Conservation (phyloP, 1,140 invertebrate genomes). For the Aradophagus sp. region DNA sequence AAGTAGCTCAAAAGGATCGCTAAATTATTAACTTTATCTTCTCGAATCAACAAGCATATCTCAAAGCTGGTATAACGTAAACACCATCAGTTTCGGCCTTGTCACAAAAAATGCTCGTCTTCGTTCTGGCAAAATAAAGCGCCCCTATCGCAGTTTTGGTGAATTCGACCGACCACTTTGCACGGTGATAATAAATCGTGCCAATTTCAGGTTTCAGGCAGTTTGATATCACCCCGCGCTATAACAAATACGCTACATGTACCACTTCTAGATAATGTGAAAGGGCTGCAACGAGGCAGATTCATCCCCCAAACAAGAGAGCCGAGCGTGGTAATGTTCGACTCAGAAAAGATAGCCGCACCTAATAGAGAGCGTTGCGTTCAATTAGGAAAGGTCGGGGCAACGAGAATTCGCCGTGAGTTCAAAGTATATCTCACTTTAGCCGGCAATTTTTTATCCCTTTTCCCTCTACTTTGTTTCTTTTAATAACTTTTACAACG, state of each 20-base stretch:
- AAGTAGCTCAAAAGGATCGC: too few relatives aligned
- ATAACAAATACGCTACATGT: constrained; percentile 69
- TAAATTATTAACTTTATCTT: constrained; percentile 38
- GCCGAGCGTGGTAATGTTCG: constrained; percentile 38
- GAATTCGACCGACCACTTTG: constrained; percentile 54
- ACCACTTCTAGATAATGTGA: constrained; percentile 59
- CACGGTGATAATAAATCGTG: constrained; percentile 64
- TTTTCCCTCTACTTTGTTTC: too few relatives aligned
- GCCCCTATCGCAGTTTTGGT: constrained; percentile 43
- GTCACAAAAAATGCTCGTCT: constrained; percentile 35
- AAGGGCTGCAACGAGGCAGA: constrained; percentile 33
- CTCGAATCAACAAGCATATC: constrained; percentile 44
- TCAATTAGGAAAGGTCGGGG: constrained; percentile 61
- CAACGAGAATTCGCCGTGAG: too few relatives aligned
- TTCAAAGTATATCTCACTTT: too few relatives aligned
- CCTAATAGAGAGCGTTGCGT: constrained; percentile 65
- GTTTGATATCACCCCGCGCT: constrained; percentile 50
- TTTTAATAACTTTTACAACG: too few relatives aligned
- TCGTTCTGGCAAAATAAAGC: constrained; percentile 37
- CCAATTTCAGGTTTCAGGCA: constrained; percentile 62
- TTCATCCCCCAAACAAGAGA: constrained; percentile 59
- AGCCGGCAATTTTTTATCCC: too few relatives aligned
- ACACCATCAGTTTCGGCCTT: constrained; percentile 29
- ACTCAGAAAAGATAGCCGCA: constrained; percentile 56
- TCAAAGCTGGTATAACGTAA: constrained; percentile 37